Evolutionary conservation across 2,797 vertebrate species (phyloP).

Genomic region (Thalassophryne amazonica): DNA sequence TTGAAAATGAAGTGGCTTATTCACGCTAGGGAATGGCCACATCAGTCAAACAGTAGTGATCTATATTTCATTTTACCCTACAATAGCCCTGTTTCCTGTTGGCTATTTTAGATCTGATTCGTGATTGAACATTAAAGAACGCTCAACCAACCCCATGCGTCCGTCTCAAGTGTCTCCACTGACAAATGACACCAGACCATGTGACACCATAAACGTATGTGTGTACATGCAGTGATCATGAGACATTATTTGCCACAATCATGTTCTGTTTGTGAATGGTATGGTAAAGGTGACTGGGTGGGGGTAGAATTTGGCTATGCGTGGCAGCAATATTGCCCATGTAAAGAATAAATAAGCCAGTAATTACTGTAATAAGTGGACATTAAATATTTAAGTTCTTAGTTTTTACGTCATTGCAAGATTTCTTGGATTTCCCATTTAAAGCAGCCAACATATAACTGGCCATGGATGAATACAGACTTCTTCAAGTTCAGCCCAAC

Average conservation of each 20-base stretch:
- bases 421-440: too few species aligned
- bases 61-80: conserved; percentile 73
- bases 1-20: conserved; percentile 76
- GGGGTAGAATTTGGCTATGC: too few species aligned
- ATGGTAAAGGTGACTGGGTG: too few species aligned
- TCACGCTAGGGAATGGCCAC: conserved; percentile 71
- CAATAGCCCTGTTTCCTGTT: conserved; percentile 73
- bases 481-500: too few species aligned
- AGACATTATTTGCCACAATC: conserved; percentile 1
- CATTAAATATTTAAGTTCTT: too few species aligned
- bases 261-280: conserved; percentile 5
- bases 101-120: conserved; percentile 72
- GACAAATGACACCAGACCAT: conserved; percentile 48
- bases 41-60: conserved; percentile 76
- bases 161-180: conserved; percentile 45
- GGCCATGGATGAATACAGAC: too few species aligned
- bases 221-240: conserved; percentile 1
- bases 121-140: conserved; percentile 70
- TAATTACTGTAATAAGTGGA: too few species aligned
- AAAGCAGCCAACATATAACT: too few species aligned
- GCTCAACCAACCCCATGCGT: conserved; percentile 57
- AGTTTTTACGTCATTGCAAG: too few species aligned
- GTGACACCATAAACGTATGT: conserved; percentile 23
- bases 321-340: too few species aligned
- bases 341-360: too few species aligned